Evolutionary conservation across 2,888 invertebrate genomes (phyloP).

Genomic region (Urechis unicinctus): DNA sequence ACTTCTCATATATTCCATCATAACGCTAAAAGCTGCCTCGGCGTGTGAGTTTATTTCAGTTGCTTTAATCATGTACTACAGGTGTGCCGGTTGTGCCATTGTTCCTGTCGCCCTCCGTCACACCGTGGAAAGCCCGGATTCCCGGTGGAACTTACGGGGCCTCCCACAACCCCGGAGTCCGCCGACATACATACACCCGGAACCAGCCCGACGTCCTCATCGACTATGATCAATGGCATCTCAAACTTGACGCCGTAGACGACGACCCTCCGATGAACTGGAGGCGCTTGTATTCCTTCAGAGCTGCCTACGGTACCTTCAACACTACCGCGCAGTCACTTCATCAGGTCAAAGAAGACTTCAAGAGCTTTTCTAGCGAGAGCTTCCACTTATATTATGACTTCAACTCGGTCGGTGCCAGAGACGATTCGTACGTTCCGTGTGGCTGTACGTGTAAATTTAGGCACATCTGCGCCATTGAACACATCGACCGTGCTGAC

Average conservation of each 20-base stretch:
- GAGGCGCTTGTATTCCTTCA: background rate
- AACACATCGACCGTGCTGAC: slow-evolving; percentile 1
- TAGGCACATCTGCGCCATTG: slow-evolving; percentile 2
- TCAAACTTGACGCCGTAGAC: background rate
- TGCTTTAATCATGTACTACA: too few species aligned
- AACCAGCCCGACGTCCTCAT: background rate
- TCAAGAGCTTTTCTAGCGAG: background rate
- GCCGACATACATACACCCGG: background rate
- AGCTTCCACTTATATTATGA: slow-evolving; percentile 6
- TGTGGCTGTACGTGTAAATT: slow-evolving; percentile 3
- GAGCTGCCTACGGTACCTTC: background rate
- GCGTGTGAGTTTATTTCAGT: too few species aligned
- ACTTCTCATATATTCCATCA: too few species aligned
- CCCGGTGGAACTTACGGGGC: too few species aligned
- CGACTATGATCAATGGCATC: slow-evolving; percentile 4
- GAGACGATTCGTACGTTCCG: background rate
- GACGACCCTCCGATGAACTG: background rate
- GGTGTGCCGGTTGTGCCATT: slow-evolving; percentile 74
- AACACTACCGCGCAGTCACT: slow-evolving; percentile 1
- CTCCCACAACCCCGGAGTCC: slow-evolving; percentile 3
- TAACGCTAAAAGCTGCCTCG: too few species aligned
- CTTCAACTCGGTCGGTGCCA: slow-evolving; percentile 4
- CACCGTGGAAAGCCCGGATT: slow-evolving; percentile 63
- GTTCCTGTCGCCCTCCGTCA: slow-evolving; percentile 81
- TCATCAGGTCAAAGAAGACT: background rate